A percentile compares a stretch with the other conserved stretches of the same genome.
These are phyloP conservation scores for Melanargia galathea DNA, from an alignment of 2,888 invertebrate species.

Conservation along the genomic window DNA sequence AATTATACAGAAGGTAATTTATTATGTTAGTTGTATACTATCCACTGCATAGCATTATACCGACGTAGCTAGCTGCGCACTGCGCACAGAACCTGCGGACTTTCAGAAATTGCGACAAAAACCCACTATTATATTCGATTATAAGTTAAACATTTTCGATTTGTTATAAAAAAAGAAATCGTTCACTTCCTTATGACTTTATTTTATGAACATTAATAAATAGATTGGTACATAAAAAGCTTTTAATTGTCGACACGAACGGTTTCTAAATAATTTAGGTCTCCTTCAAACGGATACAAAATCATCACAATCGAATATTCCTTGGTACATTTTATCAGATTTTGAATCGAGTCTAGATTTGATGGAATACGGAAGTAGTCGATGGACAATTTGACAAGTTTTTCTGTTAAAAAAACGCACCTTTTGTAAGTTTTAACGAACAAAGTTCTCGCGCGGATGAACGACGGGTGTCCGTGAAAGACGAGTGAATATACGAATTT, in stretches of 20 bases:
- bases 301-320: too few species aligned
- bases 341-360: neutral
- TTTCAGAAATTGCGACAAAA: neutral
- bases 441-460: neutral
- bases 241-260: neutral
- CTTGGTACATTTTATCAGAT: too few species aligned
- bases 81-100: neutral
- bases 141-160: neutral
- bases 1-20: conserved; percentile 40
- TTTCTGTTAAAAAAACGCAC: neutral
- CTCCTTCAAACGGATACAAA: neutral
- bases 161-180: neutral
- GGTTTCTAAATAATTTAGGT: neutral
- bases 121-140: neutral
- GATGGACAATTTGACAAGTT: neutral
- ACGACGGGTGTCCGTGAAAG: neutral
- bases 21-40: conserved; percentile 34
- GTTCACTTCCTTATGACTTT: neutral
- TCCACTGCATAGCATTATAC: neutral
- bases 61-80: neutral
- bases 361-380: neutral
- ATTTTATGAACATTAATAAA: neutral
- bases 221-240: neutral
- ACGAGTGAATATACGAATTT: conserved; percentile 34
- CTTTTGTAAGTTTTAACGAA: conserved; percentile 7